These are phyloP conservation scores for Epicampocera succincta DNA, from an alignment of 2,888 invertebrate species.

Conservation along the genomic window DNA sequence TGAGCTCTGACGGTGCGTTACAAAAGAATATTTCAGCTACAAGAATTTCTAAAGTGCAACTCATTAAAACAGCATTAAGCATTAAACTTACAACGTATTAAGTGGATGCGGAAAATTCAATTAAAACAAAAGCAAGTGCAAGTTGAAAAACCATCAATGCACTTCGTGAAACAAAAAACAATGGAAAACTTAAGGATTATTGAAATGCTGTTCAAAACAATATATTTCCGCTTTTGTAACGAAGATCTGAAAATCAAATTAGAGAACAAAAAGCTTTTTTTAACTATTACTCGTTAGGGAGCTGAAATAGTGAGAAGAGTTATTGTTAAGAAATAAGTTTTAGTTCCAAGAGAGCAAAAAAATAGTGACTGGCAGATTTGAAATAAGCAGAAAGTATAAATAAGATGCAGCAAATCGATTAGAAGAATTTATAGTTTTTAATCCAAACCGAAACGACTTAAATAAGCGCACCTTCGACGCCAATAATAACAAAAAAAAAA, in stretches of 20 bases:
- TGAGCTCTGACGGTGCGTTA: slow-evolving; percentile 11
- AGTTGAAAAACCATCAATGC: background rate
- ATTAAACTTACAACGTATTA: background rate
- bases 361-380: background rate
- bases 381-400: background rate
- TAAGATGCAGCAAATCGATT: slow-evolving; percentile 49
- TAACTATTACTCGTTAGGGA: background rate
- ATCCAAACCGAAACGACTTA: slow-evolving; percentile 23
- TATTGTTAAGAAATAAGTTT: background rate
- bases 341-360: background rate
- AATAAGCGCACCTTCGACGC: background rate
- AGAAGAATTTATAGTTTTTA: slow-evolving; percentile 24
- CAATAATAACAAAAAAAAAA: background rate
- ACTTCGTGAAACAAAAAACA: background rate
- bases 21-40: slow-evolving; percentile 37
- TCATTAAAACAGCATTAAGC: slow-evolving; percentile 13
- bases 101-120: slow-evolving; percentile 38
- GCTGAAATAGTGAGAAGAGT: background rate
- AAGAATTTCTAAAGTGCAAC: slow-evolving; percentile 28
- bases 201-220: background rate
- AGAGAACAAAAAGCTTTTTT: background rate
- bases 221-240: background rate
- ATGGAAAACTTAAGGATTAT: background rate
- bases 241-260: background rate
- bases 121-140: slow-evolving; percentile 12